Base-by-base conservation (phyloP, 2,113 vertebrate species). In the Anhinga rufa region DNA sequence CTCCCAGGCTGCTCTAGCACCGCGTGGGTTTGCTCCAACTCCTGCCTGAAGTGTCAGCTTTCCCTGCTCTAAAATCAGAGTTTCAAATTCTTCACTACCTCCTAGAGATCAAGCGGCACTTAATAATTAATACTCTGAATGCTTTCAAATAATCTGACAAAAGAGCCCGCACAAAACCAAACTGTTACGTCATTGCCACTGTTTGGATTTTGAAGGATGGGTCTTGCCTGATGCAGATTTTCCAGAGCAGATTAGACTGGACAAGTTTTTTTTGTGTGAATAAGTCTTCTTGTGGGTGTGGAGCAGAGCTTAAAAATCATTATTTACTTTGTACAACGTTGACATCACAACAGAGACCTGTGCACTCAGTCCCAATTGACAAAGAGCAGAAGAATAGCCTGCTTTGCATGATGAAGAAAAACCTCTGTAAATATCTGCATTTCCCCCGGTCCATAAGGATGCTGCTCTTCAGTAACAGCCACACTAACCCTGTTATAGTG, bases 121-220 rank as follows among this genome's bases (percentile, higher is more conserved):
- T 95, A 87, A 83, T 93, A 88, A 94, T 95, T 92, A 92, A 92
- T 74, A 38, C 17, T 58, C n/a, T 16, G n/a, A 34, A 66, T 66
- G 54, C 36, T 89, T 89, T 66, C 57, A 72, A 76, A 82, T 62
- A n/a, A 65, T 42, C 88, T 87, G 70, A 55, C 6, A 28, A 75
- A 92, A 55, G 32, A 62, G 7, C 11, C 9, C 13, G 75, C 20
- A n/a, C 26, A 36, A 91, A 84, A 92, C 57, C 74, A 46, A 57
- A 29, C 17, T 12, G 28, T 84, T 77, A 54, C 0, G 66, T 58
- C 75, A 26, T 25, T 66, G 70, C 49, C 24, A 17, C 70, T 58
- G 28, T 57, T 89, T 92, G 78, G 64, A 18, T 75, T 91, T 78
- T 69, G 76, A 92, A 77, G 72, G 84, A 89, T 72, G 65, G 21